phyloP scores from a whole-genome alignment of 2,113 vertebrate species.

The Zosterops japonicus region DNA sequence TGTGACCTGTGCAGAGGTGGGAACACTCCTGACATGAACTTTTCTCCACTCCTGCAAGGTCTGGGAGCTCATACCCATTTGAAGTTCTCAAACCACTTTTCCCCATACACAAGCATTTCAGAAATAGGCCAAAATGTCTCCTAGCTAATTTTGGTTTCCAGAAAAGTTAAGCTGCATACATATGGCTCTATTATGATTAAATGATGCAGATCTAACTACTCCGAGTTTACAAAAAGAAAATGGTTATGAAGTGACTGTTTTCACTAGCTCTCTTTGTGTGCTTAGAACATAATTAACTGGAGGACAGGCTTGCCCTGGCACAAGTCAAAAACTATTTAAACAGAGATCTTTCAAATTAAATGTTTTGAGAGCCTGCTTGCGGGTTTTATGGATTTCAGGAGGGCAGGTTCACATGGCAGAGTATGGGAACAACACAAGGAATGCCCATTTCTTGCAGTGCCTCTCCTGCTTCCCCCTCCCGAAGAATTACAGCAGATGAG shows the following conservation, averaged over 20 bases:
- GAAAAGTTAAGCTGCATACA: constrained; percentile 39
- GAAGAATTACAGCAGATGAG: neutral
- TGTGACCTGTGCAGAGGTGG: neutral
- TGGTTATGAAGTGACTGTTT: constrained; percentile 57
- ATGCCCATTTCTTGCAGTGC: neutral
- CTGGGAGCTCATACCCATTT: neutral
- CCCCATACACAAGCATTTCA: neutral
- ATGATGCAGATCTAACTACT: constrained; percentile 55
- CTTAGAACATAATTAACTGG: constrained; percentile 53
- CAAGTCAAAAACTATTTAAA: constrained; percentile 30
- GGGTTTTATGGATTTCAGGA: constrained; percentile 50
- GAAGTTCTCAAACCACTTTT: neutral
- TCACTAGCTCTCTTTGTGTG: constrained; percentile 44
- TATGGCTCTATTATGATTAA: constrained; percentile 57
- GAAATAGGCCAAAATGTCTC: constrained; percentile 38
- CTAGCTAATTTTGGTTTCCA: constrained; percentile 56
- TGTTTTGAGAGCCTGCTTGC: constrained; percentile 13
- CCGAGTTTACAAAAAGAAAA: constrained; percentile 62
- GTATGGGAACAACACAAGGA: constrained; percentile 19
- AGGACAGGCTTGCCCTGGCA: constrained; percentile 48
- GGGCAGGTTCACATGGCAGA: constrained; percentile 50
- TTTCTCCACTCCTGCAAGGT: neutral
- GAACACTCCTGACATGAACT: neutral
- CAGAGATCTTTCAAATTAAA: constrained; percentile 62
- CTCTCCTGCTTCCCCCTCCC: neutral